A percentile compares a stretch with the other conserved stretches of the same genome.
phyloP scores from a whole-genome alignment of 2,113 vertebrate species.

The Speoplatyrhinus poulsoni region DNA sequence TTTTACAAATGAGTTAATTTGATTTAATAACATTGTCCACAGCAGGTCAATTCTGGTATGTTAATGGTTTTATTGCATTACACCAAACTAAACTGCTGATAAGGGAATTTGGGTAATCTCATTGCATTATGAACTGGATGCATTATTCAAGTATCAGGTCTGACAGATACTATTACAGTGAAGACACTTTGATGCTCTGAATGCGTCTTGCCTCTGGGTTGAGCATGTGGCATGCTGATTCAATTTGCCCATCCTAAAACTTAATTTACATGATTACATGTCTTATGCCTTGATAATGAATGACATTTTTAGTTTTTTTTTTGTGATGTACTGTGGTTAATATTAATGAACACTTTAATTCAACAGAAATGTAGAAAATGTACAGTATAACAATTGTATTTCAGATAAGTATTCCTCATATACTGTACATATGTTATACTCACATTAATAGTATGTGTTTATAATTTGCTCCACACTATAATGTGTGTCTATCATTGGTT shows the following conservation, averaged over 20 bases:
- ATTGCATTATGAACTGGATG: constrained; percentile 60
- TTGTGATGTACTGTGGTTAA: not conserved
- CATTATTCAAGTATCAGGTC: constrained; percentile 57
- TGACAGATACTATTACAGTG: constrained; percentile 39
- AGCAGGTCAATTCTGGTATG: constrained; percentile 49
- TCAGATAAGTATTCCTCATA: too few relatives aligned
- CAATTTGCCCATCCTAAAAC: constrained; percentile 22
- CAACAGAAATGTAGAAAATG: not conserved
- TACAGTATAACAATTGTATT: too few relatives aligned
- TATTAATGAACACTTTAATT: not conserved
- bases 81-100: constrained; percentile 33
- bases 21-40: constrained; percentile 39
- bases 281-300: constrained; percentile 9
- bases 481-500: too few relatives aligned
- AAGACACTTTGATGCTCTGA: constrained; percentile 43
- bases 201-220: constrained; percentile 36
- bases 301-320: not conserved
- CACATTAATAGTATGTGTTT: too few relatives aligned
- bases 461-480: too few relatives aligned
- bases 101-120: constrained; percentile 56
- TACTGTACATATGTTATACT: too few relatives aligned
- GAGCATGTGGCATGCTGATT: constrained; percentile 29
- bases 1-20: not conserved
- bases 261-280: constrained; percentile 28
- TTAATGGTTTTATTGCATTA: constrained; percentile 70